Percentiles rank a stretch among this genome's conserved stretches.
Conservation (phyloP, 2,797 vertebrate genomes). For the Neosilurus hyrtlii region DNA sequence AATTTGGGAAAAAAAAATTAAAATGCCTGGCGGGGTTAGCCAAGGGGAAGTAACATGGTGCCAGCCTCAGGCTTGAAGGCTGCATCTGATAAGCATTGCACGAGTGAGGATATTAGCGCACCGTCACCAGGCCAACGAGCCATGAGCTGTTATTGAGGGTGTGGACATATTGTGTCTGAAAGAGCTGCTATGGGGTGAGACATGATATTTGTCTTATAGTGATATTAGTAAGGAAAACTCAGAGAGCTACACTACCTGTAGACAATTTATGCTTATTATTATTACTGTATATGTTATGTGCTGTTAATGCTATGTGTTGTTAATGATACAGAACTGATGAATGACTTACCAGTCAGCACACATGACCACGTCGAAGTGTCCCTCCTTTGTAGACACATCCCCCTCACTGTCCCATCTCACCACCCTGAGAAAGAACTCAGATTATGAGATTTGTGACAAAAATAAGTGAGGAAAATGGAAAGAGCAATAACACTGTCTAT, state of each 20-base stretch:
- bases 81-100: slow-evolving; percentile 84
- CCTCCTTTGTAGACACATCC: slow-evolving; percentile 90
- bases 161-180: slow-evolving; percentile 78
- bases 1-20: slow-evolving; percentile 98
- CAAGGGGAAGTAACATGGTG: slow-evolving; percentile 89
- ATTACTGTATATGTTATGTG: neutral
- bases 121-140: slow-evolving; percentile 72
- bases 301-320: neutral
- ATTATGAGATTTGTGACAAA: slow-evolving; percentile 10
- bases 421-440: slow-evolving; percentile 76
- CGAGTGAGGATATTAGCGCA: slow-evolving; percentile 87
- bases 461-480: neutral
- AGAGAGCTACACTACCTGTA: slow-evolving; percentile 15
- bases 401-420: slow-evolving; percentile 96
- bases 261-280: neutral
- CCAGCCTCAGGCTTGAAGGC: slow-evolving; percentile 85
- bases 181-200: slow-evolving; percentile 44
- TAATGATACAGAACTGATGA: neutral
- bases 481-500: neutral
- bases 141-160: slow-evolving; percentile 81
- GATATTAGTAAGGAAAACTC: neutral
- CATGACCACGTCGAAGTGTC: slow-evolving; percentile 96
- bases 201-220: slow-evolving; percentile 49
- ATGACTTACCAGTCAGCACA: slow-evolving; percentile 97
- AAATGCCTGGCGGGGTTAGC: slow-evolving; percentile 84